These are phyloP conservation scores for Melieria crassipennis DNA, from an alignment of 2,888 invertebrate genomes.

Conservation along the genomic window DNA sequence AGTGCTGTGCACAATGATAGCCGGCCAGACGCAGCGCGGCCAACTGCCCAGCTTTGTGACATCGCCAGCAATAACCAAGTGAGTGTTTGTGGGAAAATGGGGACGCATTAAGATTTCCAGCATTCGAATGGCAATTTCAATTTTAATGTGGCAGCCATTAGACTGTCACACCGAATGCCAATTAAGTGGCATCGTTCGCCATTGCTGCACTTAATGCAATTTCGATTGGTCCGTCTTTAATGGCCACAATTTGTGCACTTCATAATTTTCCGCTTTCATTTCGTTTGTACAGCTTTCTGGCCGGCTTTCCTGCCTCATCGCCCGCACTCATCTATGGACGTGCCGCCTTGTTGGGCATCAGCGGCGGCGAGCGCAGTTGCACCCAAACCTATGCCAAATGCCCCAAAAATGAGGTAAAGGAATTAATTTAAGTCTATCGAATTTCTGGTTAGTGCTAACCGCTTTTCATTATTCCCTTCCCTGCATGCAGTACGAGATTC, in stretches of 20 bases:
- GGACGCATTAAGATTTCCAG: not conserved
- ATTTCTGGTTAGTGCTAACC: not conserved
- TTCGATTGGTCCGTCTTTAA: slow-evolving; percentile 9
- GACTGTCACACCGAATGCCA: slow-evolving; percentile 5
- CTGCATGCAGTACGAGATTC: slow-evolving; percentile 71
- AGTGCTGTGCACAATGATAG: slow-evolving; percentile 80
- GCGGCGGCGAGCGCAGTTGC: slow-evolving; percentile 66
- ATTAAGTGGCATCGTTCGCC: not conserved
- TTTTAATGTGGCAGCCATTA: slow-evolving; percentile 29
- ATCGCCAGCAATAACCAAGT: slow-evolving; percentile 64
- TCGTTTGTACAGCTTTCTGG: slow-evolving; percentile 52
- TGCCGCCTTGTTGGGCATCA: slow-evolving; percentile 79
- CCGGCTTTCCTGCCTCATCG: slow-evolving; percentile 65
- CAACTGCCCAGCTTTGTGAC: slow-evolving; percentile 63
- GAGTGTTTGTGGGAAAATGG: slow-evolving; percentile 44
- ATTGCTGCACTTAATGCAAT: not conserved
- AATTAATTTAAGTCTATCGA: not conserved
- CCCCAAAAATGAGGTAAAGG: slow-evolving; percentile 71
- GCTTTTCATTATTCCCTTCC: not conserved
- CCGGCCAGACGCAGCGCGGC: slow-evolving; percentile 65
- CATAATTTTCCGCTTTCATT: slow-evolving; percentile 1
- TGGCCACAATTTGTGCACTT: slow-evolving; percentile 14
- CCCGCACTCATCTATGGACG: slow-evolving; percentile 79
- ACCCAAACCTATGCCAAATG: slow-evolving; percentile 75
- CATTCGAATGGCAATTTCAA: slow-evolving; percentile 21